phyloP scores from a whole-genome alignment of 2,888 invertebrate genomes.

The Strigamia crassipes region DNA sequence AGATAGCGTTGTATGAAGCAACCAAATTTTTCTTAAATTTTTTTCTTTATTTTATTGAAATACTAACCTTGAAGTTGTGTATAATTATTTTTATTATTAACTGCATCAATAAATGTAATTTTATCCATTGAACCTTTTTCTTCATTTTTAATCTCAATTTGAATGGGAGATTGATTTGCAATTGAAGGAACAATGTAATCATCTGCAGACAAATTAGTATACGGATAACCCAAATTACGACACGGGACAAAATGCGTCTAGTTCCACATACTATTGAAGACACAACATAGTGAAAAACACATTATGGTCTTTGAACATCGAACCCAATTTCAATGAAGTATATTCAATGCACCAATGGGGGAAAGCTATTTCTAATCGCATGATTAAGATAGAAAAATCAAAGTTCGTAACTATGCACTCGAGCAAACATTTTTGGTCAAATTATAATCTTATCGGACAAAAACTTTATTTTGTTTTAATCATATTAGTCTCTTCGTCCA shows the following conservation, averaged over 20 bases:
- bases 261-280: neutral
- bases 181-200: neutral
- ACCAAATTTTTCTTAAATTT: too few relatives aligned
- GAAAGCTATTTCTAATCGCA: neutral
- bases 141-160: neutral
- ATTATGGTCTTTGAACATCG: neutral
- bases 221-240: neutral
- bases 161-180: neutral
- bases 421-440: neutral
- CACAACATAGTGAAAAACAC: neutral
- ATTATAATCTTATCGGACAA: constrained; percentile 16
- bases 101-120: neutral
- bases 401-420: constrained; percentile 21
- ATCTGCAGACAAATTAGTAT: neutral
- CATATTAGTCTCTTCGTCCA: constrained; percentile 4
- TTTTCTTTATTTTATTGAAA: too few relatives aligned
- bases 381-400: constrained; percentile 2
- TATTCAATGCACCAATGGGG: neutral
- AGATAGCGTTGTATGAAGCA: neutral
- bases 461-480: neutral
- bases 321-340: neutral
- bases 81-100: neutral
- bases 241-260: constrained; percentile 4
- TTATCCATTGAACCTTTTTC: neutral
- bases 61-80: neutral